A percentile compares a stretch with the other conserved stretches of the same genome.
Conservation (phyloP, 2,797 vertebrate genomes). For the Falco rusticolus region DNA sequence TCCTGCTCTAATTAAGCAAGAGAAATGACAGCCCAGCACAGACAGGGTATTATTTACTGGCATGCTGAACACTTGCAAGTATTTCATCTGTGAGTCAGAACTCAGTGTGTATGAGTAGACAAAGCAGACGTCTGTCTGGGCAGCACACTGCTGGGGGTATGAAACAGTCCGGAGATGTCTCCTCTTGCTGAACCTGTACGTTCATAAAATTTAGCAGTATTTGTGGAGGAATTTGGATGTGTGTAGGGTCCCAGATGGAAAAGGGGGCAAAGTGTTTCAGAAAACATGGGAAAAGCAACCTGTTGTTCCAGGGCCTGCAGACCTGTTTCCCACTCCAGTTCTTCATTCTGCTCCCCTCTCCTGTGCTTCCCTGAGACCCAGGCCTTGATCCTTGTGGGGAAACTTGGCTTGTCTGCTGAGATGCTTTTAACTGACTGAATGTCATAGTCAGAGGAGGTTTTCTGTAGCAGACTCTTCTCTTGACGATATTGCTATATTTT, state of each 20-base stretch:
- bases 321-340: not conserved
- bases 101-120: not conserved
- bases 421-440: not conserved
- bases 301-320: not conserved
- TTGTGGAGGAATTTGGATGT: not conserved
- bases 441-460: not conserved
- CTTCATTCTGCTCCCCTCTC: not conserved
- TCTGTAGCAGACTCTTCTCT: not conserved
- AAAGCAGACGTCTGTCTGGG: not conserved
- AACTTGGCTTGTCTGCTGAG: not conserved
- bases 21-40: not conserved
- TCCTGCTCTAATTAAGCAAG: slow-evolving; percentile 1
- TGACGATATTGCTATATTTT: not conserved
- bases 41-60: not conserved
- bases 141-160: not conserved
- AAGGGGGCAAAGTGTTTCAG: not conserved
- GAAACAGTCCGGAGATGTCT: not conserved
- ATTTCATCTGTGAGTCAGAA: not conserved
- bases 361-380: not conserved
- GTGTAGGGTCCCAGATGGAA: rapidly evolving
- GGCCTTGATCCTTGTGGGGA: rapidly evolving
- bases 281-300: not conserved
- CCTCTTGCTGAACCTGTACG: not conserved
- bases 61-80: not conserved
- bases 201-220: not conserved